Evolutionary conservation across 2,888 invertebrate genomes (phyloP).

Genomic region (Callimorpha dominula): DNA sequence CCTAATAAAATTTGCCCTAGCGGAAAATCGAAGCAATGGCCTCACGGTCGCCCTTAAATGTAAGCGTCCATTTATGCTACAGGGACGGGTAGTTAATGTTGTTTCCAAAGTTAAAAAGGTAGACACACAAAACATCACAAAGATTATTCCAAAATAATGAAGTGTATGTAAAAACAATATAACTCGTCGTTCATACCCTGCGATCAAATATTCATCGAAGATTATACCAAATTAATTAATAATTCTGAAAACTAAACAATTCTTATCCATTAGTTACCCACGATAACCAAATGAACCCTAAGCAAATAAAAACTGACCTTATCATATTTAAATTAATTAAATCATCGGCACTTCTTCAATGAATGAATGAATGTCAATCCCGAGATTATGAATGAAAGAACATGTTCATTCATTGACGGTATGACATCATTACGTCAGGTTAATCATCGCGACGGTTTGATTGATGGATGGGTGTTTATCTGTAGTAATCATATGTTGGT

Average conservation of each 20-base stretch:
- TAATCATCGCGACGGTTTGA: slow-evolving; percentile 34
- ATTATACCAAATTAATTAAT: background rate
- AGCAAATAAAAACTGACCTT: slow-evolving; percentile 9
- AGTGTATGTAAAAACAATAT: background rate
- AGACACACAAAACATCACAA: no score
- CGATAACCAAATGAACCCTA: slow-evolving; percentile 3
- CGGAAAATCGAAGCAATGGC: no score
- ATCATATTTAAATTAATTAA: slow-evolving; percentile 12
- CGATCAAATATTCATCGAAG: no score
- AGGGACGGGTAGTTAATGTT: no score
- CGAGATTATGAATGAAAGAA: slow-evolving; percentile 44
- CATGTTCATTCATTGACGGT: slow-evolving; percentile 35
- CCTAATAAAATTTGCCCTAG: no score
- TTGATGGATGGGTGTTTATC: slow-evolving; percentile 40
- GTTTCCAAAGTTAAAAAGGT: no score
- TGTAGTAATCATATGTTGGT: slow-evolving; percentile 12
- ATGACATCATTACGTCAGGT: slow-evolving; percentile 43
- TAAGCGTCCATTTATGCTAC: no score
- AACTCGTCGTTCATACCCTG: background rate
- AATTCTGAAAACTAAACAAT: slow-evolving; percentile 1
- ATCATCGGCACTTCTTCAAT: slow-evolving; percentile 20
- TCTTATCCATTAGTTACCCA: background rate
- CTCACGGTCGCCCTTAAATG: no score
- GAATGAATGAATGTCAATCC: slow-evolving; percentile 38
- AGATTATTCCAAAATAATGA: background rate